Conservation (phyloP, 2,113 vertebrate genomes). For the Melanostigma gelatinosum region DNA sequence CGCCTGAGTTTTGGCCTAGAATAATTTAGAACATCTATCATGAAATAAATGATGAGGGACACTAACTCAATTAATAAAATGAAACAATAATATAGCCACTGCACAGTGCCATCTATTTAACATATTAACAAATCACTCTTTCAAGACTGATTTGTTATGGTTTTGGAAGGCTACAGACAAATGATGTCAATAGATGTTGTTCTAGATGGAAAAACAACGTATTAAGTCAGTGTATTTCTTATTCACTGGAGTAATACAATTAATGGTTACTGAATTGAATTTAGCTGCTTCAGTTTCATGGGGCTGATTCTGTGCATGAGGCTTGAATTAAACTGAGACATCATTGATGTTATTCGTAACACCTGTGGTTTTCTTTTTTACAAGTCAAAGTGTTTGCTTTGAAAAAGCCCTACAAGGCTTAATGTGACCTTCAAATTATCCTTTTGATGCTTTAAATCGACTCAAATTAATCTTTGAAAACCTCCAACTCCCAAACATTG, state of each 20-base stretch:
- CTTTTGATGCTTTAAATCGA: neutral
- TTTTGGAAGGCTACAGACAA: neutral
- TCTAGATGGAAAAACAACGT: neutral
- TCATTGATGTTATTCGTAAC: neutral
- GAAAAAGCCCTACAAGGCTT: neutral
- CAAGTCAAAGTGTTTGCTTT: constrained; percentile 6
- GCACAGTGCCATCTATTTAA: constrained; percentile 3
- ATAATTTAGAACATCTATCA: constrained; percentile 40
- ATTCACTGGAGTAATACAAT: neutral
- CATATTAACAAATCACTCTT: too few relatives aligned
- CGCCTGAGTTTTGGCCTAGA: constrained; percentile 33
- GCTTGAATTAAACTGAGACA: neutral
- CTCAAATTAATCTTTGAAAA: constrained; percentile 20
- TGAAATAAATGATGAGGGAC: constrained; percentile 26
- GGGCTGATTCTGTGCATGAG: neutral
- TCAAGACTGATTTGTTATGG: too few relatives aligned
- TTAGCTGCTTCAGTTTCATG: neutral
- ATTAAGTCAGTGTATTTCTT: neutral
- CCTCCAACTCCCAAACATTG: neutral
- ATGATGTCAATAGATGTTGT: neutral
- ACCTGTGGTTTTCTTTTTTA: neutral
- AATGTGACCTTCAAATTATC: neutral
- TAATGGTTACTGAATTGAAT: neutral
- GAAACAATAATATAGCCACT: neutral
- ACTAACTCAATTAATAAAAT: constrained; percentile 6